Evolutionary conservation across 2,797 vertebrate species (phyloP).

Genomic region (Sebastolobus alascanus): DNA sequence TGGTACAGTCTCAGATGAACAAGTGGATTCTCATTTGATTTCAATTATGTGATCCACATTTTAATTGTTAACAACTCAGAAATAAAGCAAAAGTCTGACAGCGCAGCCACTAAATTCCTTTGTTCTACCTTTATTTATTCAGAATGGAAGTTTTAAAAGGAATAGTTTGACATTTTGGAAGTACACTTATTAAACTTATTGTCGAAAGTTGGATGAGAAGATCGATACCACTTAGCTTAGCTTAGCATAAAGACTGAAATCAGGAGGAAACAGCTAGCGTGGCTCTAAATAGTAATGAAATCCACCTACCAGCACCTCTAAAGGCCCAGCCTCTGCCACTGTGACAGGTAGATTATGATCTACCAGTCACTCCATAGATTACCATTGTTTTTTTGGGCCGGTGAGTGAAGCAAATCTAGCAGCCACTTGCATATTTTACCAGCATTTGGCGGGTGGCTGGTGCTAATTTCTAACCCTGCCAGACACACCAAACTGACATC

Average conservation of each 20-base stretch:
- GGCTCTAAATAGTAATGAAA: not conserved
- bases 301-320: not conserved
- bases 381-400: too few species aligned
- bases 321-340: not conserved
- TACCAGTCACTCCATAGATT: too few species aligned
- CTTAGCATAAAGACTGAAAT: not conserved
- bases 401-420: too few species aligned
- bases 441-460: too few species aligned
- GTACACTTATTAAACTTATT: not conserved
- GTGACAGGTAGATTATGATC: too few species aligned
- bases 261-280: accelerated
- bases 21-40: slow-evolving; percentile 41
- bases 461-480: too few species aligned
- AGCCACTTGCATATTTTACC: too few species aligned
- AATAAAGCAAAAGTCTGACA: slow-evolving; percentile 5
- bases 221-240: not conserved
- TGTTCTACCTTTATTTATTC: not conserved
- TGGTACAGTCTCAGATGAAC: not conserved
- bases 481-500: too few species aligned
- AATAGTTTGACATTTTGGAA: not conserved
- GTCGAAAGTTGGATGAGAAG: not conserved
- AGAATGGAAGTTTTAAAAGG: not conserved
- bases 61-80: slow-evolving; percentile 19
- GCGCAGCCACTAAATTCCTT: not conserved
- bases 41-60: slow-evolving; percentile 29